Base-by-base conservation (phyloP, 2,113 vertebrate genomes). In the Rhizomys pruinosus region DNA sequence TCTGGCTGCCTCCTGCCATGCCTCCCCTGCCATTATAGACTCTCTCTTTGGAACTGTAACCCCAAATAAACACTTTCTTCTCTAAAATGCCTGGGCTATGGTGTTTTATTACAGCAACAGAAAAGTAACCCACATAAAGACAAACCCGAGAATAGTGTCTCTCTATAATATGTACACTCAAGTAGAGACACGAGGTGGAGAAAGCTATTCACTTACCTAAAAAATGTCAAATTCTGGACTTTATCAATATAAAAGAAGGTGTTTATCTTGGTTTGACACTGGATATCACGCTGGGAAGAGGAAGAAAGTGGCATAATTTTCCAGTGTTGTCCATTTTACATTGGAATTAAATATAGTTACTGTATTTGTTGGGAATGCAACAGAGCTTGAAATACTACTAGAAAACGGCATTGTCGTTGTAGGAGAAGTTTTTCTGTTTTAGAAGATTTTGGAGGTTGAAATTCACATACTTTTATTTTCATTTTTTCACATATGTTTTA, bases 261-360 rank as follows among this genome's bases (percentile, higher is more conserved):
- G n/a, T n/a, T n/a, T n/a, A 94, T 69, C 93, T 99, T 27, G 98
- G 98, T 0, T 97, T 99, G 5, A 98, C 80, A 90, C 97, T 99
- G 39, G 98, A 99, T 91, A 99, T 99, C 98, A 96, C 98, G 0
- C 97, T 99, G 71, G 98, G 94, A 99, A 99, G 92, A 99, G 99
- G 99, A 99, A 98, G 98, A 99, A 97, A 93, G 95, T 99, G 57
- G 98, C 99, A 27, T 90, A 97, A 0, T 99, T 99, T 95, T 92
- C 98, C 80, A 98, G 98, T 92, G 84, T 99, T 66, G 89, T 52
- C 11, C 47, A 97, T 34, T 94, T 99, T 9, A 99, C 98, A 0
- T 96, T 97, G 0, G 97, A 98, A 52, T 34, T 52, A 1, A 99
- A 99, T 96, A 99, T 97, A 96, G 98, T 99, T 91, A 72, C 99